Evolutionary conservation across 2,113 vertebrate species (phyloP), one percentile per base, ranked within the genome.

Genomic region (Grus americana): DNA sequence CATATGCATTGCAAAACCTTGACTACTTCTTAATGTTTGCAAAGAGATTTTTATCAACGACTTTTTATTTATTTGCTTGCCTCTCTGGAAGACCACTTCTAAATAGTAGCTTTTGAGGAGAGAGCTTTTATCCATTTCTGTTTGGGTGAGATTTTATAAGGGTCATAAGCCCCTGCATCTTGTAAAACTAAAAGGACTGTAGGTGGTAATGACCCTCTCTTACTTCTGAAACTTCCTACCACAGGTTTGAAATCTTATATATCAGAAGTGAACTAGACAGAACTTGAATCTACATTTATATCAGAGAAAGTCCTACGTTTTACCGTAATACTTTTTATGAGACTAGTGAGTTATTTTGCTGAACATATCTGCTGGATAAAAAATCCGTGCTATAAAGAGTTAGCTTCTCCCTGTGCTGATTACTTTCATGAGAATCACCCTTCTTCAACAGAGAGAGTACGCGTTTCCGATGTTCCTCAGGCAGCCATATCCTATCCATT

Each of bases 401-500:
- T 72, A 59, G 9, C 47, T 93, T 85, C 27, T 86, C 23, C 79
- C 46, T 70, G 44, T 8, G 11, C 15, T 0, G 2, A 61, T 47
- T 58, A 54, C 34, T 67, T 65, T 40, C 26, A 47, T 68, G 20
- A n/a, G 21, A 62, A 80, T 88, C 18, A 22, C 6, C 4, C 12
- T 85, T 70, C 52, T 65, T 61, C 47, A 70, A n/a, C 15, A 76
- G n/a, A 76, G 21, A 55, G 15, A 63, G 5, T 16, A 40, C 15
- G 30, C 19, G 22, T 15, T 58, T 63, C 49, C 63, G 34, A 11
- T 74, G 50, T 47, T 92, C 63, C 95, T 93, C 68, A 72, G 86
- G 70, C 75, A 70, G 70, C 80, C 96, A 85, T 42, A 92, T 79
- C 92, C 65, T 93, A 80, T 93, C 73, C 68, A 11, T 73, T 14